phyloP scores from a whole-genome alignment of 2,113 vertebrate genomes.

The Aplodontia rufa region DNA sequence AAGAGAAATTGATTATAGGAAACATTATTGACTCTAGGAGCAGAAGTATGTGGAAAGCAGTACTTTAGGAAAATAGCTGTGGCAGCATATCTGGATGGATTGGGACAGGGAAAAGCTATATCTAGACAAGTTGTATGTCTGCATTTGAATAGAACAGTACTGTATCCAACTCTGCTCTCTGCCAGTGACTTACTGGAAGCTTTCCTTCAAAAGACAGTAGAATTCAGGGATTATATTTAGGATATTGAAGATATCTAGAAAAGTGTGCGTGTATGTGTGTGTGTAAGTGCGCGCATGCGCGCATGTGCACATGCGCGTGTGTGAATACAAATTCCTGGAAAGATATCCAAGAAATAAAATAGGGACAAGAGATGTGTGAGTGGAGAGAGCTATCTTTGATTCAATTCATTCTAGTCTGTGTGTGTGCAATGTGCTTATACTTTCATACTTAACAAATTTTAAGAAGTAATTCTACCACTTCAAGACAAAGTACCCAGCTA shows the following conservation, averaged over 20 bases:
- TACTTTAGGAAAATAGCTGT: slow-evolving; percentile 46
- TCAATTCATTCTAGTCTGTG: not conserved
- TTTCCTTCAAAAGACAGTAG: not conserved
- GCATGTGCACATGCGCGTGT: not conserved
- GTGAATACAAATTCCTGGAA: not conserved
- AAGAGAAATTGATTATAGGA: not conserved
- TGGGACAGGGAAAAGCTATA: not conserved
- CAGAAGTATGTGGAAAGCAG: not conserved
- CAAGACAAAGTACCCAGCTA: not conserved
- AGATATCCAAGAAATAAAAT: not conserved
- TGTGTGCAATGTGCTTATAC: not conserved
- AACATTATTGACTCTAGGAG: not conserved
- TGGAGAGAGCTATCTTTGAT: not conserved
- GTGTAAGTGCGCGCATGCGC: too few relatives aligned
- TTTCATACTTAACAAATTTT: slow-evolving; percentile 49
- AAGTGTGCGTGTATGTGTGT: not conserved
- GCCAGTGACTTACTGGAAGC: slow-evolving; percentile 12
- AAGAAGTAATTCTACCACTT: slow-evolving; percentile 29
- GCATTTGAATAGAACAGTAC: not conserved
- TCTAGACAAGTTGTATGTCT: not conserved
- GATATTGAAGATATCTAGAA: not conserved
- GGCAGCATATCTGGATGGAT: not conserved
- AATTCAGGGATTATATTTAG: not conserved
- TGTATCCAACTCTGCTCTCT: not conserved
- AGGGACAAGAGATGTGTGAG: not conserved